These are phyloP conservation scores for Clinocottus analis DNA, from an alignment of 2,113 vertebrate genomes.

Conservation along the genomic window DNA sequence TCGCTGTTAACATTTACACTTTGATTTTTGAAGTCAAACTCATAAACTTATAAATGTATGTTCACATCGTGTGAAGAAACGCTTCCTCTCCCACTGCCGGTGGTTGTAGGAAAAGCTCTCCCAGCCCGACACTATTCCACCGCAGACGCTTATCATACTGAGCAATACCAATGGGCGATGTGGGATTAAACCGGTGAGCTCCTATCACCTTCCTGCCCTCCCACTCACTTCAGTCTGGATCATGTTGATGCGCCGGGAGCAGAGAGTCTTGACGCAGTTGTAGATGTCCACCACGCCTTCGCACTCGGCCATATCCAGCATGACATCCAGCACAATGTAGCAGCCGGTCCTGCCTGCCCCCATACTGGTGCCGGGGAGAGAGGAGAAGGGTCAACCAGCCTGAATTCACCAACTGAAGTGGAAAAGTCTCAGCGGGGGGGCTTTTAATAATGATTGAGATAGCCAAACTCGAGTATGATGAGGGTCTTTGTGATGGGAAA, in stretches of 20 bases:
- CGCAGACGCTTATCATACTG: not conserved
- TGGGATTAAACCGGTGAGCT: slow-evolving; percentile 3
- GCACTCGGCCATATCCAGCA: slow-evolving; percentile 97
- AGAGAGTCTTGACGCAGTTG: slow-evolving; percentile 96
- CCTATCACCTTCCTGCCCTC: not conserved
- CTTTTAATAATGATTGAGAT: slow-evolving; percentile 20
- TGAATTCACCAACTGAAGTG: slow-evolving; percentile 16
- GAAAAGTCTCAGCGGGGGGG: not conserved
- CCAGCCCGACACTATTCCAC: not conserved
- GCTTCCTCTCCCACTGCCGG: not conserved
- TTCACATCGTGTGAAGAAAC: not conserved
- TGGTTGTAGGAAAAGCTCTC: not conserved
- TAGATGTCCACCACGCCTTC: slow-evolving; percentile 98
- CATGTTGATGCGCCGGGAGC: slow-evolving; percentile 96
- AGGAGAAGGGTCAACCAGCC: slow-evolving; percentile 26
- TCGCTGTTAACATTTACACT: not conserved
- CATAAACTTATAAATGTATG: not conserved
- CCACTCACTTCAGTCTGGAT: slow-evolving; percentile 93
- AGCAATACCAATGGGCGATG: not conserved
- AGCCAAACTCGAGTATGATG: slow-evolving; percentile 22
- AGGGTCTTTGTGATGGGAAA: slow-evolving; percentile 19
- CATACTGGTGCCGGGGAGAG: slow-evolving; percentile 79
- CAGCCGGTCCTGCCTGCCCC: slow-evolving; percentile 94
- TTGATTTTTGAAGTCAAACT: not conserved
- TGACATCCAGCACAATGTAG: slow-evolving; percentile 96